Percentiles rank a stretch among this genome's conserved stretches.
phyloP scores from a whole-genome alignment of 2,797 vertebrate genomes.

The Malacoraja senta region DNA sequence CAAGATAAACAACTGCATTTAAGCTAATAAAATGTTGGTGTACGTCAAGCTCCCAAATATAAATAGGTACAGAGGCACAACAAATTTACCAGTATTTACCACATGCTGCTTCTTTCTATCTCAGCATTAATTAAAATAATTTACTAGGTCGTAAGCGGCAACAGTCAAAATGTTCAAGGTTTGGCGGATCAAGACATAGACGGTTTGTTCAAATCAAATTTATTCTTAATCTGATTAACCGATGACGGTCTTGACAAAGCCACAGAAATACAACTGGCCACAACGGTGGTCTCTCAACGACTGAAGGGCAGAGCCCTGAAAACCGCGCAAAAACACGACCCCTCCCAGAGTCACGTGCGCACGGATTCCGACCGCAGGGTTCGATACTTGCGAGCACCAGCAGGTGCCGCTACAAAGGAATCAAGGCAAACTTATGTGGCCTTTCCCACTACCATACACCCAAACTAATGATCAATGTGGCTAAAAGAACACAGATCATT shows the following conservation, averaged over 20 bases:
- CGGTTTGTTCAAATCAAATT: too few relatives aligned
- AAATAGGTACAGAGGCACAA: background rate
- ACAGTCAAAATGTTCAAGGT: background rate
- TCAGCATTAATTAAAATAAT: background rate
- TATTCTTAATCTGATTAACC: too few relatives aligned
- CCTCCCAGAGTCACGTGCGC: too few relatives aligned
- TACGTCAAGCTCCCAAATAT: background rate
- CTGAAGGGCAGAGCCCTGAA: too few relatives aligned
- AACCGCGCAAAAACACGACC: too few relatives aligned
- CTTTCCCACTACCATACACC: background rate
- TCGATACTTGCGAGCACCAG: too few relatives aligned
- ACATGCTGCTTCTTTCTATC: background rate
- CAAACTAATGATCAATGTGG: slow-evolving; percentile 4
- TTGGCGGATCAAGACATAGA: too few relatives aligned
- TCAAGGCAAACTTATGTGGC: background rate
- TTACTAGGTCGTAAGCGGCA: too few relatives aligned
- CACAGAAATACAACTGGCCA: too few relatives aligned
- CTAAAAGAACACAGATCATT: background rate
- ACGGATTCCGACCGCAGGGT: too few relatives aligned
- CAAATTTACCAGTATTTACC: background rate
- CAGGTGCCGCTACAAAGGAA: background rate
- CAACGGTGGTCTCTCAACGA: too few relatives aligned
- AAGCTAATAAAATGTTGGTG: background rate
- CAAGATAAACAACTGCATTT: background rate
- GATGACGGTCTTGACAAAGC: too few relatives aligned